Conservation (phyloP, 2,888 invertebrate species). For the Pristionchus arcanus region DNA sequence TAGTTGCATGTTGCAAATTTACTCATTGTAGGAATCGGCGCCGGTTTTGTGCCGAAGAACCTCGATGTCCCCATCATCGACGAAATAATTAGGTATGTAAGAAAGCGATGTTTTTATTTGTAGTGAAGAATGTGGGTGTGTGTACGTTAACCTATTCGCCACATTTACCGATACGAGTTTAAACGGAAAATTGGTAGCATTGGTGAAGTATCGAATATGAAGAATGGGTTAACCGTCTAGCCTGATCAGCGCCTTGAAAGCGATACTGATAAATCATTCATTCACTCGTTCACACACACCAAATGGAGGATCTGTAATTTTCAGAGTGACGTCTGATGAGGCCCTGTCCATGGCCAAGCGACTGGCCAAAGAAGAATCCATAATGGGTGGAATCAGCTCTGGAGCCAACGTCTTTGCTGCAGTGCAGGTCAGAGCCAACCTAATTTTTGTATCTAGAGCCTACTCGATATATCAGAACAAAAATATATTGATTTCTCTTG, state of each 20-base stretch:
- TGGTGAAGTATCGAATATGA: no score
- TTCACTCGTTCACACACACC: no score
- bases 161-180: no score
- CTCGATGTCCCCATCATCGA: conserved; percentile 58
- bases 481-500: neutral
- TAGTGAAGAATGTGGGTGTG: no score
- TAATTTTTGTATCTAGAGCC: no score
- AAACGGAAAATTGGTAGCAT: no score
- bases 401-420: conserved; percentile 75
- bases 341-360: conserved; percentile 75
- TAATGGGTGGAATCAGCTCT: conserved; percentile 73
- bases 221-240: no score
- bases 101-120: neutral
- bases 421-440: conserved; percentile 58
- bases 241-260: no score
- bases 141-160: no score
- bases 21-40: conserved; percentile 64
- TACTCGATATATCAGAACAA: no score
- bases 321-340: conserved; percentile 64
- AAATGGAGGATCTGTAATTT: neutral
- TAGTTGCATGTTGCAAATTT: no score
- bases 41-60: conserved; percentile 63
- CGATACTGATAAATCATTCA: no score
- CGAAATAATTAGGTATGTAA: conserved; percentile 56
- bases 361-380: conserved; percentile 73